These are phyloP conservation scores for Meghimatium bilineatum DNA, from an alignment of 2,888 invertebrate species.

Conservation along the genomic window DNA sequence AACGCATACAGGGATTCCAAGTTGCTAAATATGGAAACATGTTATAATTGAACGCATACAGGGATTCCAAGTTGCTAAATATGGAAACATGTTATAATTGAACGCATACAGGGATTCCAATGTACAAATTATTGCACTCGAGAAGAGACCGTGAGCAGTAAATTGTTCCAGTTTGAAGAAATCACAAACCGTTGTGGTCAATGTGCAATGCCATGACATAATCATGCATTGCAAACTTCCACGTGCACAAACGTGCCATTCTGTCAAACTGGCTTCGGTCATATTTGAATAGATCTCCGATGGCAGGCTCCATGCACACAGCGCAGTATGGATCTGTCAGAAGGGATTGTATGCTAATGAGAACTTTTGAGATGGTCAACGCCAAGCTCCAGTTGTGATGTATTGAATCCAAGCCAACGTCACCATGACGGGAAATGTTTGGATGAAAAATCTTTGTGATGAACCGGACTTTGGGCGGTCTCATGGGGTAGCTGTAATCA, in stretches of 20 bases:
- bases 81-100: too few relatives aligned
- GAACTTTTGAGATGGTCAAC: slow-evolving; percentile 87
- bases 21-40: too few relatives aligned
- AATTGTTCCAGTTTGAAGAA: too few relatives aligned
- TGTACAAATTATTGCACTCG: too few relatives aligned
- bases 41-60: too few relatives aligned
- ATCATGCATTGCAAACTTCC: slow-evolving; percentile 84
- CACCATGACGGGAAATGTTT: slow-evolving; percentile 95
- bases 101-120: too few relatives aligned
- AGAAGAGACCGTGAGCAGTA: too few relatives aligned
- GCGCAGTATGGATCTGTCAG: slow-evolving; percentile 88
- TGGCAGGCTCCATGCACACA: slow-evolving; percentile 92
- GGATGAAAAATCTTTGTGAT: slow-evolving; percentile 95
- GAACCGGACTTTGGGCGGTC: slow-evolving; percentile 93
- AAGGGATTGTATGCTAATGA: slow-evolving; percentile 77
- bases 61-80: too few relatives aligned
- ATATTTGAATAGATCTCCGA: slow-evolving; percentile 87
- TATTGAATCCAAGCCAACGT: slow-evolving; percentile 95
- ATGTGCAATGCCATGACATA: slow-evolving; percentile 69
- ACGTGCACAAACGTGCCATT: slow-evolving; percentile 90
- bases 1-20: too few relatives aligned
- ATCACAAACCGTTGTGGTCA: slow-evolving; percentile 63
- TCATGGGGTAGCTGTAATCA: slow-evolving; percentile 87
- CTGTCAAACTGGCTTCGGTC: slow-evolving; percentile 86
- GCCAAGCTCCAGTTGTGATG: slow-evolving; percentile 98